Evolutionary conservation across 2,797 vertebrate genomes (phyloP), one percentile per base, ranked within the genome.

Genomic region (Bovichtus diacanthus): DNA sequence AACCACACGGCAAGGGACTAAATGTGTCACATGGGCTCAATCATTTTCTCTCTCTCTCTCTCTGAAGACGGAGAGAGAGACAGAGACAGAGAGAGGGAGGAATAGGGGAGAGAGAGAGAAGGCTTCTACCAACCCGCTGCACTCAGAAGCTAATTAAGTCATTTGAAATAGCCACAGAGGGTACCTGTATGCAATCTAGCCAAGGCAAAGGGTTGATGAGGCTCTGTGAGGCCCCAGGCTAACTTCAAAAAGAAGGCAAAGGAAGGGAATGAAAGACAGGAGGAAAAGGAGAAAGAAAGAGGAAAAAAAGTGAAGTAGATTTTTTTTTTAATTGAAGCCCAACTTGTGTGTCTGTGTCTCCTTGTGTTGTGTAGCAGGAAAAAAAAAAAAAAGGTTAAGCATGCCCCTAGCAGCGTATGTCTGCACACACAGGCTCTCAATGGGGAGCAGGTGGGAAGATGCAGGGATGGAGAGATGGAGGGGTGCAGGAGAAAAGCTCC

Each of bases 141-240:
- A 91, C 88, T 93, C 92, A 89, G 88, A 92, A 94, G 93, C 93
- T 95, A 95, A 96, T 96, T 94, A 95, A 95, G 94, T 94, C 92
- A 94, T 95, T 94, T 93, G 90, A 95, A 96, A 95, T 94, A 94
- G 93, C 94, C 94, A 93, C 89, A 89, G 93, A 94, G 93, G 92
- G 92, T 94, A 95, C 93, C 93, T 93, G 93, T 91, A 92, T 90
- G 95, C 94, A 95, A 95, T 95, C 92, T 93, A 90, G 90, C 90
- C 83, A 83, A 86, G 91, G 90, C 89, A 92, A 90, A 86, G 91
- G 85, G 85, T 86, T 94, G 94, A 95, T 94, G 94, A 95, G 93
- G 83, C 92, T 92, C 86, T 70, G 80, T 58, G 23, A 92, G 87
- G 93, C 93, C 92, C 58, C 83, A 38, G 93, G 95, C 94, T 90